Base-by-base conservation (phyloP, 2,113 vertebrate genomes). In the Ctenomys sociabilis region DNA sequence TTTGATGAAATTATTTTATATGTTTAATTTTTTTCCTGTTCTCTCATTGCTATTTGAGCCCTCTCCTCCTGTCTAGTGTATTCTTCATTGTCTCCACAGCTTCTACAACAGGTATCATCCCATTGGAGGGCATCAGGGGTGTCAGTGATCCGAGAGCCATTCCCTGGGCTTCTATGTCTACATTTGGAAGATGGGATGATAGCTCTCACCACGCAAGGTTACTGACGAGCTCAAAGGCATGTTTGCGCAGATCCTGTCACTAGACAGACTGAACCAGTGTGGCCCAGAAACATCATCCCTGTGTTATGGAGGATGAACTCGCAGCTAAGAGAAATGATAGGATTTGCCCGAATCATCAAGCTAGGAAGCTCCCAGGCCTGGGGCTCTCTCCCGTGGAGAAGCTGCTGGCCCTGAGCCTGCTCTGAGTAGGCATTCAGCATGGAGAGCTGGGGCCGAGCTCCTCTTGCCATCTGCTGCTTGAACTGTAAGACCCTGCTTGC, bases 401-500 rank as follows among this genome's bases (percentile, higher is more conserved):
- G 19, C 0, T 0, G 63, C 88, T 68, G 80, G 80, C 59, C 40
- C 63, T 3, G 0, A 1, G 28, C 92, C 82, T 64, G 73, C 80
- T 92, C 54, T 3, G 45, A 84, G 49, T 5, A 37, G 82, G 95
- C 7, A 2, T 22, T 86, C 61, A 40, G 89, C 37, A 43, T 0
- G 0, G 1, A 92, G 35, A 83, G 54, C 66, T 85, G 72, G 57
- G 28, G 26, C 73, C 26, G 59, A 63, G 63, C 30, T 68, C 68
- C 52, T 95, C 19, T 73, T 61, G 49, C 86, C 87, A 88, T 94
- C 95, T 96, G 95, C 91, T 90, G 86, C 91, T 77, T 94, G 94
- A 97, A 93, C 95, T 87, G 73, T 52, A 70, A 96, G 96, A 93
- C 96, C 87, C 70, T 54, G 5, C 86, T 80, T 70, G 96, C 91